Evolutionary conservation across 2,888 invertebrate genomes (phyloP), one percentile per base, ranked within the genome.

Genomic region (Merodon equestris): DNA sequence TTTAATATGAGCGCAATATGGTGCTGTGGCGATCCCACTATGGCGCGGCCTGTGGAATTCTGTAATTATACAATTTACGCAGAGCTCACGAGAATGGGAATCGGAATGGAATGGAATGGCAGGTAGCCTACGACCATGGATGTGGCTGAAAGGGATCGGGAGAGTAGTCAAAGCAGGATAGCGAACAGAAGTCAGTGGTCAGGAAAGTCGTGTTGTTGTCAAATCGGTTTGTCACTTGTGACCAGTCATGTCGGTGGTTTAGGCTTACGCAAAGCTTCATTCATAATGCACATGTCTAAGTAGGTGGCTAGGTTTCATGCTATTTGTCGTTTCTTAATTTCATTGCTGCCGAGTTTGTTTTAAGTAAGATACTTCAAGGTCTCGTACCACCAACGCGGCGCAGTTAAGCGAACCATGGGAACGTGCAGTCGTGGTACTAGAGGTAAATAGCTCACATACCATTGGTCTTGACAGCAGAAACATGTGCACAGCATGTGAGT

Each of bases 311-410:
- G 48, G 19, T n/a, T n/a, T n/a, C 19, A n/a, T 27, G 74, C 44
- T 56, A 27, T 27, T 27, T 27, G 27, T 27, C 27, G 27, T 27
- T 27, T 27, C 27, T 2, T 27, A 7, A 27, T 27, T 27, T 27
- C 27, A 7, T 54, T 38, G 34, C 79, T 63, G 45, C 19, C 63
- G 79, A 68, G 58, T 74, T 68, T 40, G 64, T 74, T 79, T 64
- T 27, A 27, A 79, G 70, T 79, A 64, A 70, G 79, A 68, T 68
- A 79, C 74, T 64, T 79, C 79, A 79, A 79, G 79, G 79, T 79
- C 79, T 64, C 40, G 63, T 68, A 44, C 79, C 79, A 74, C 79
- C 79, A 79, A 79, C 79, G 79, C 74, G 34, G 57, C 36, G 36
- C 18, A 44, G 40, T 70, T 60, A 38, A 60, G 40, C 53, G 14